These are phyloP conservation scores for Microhierax caerulescens DNA, from an alignment of 2,797 vertebrate genomes.

Conservation along the genomic window DNA sequence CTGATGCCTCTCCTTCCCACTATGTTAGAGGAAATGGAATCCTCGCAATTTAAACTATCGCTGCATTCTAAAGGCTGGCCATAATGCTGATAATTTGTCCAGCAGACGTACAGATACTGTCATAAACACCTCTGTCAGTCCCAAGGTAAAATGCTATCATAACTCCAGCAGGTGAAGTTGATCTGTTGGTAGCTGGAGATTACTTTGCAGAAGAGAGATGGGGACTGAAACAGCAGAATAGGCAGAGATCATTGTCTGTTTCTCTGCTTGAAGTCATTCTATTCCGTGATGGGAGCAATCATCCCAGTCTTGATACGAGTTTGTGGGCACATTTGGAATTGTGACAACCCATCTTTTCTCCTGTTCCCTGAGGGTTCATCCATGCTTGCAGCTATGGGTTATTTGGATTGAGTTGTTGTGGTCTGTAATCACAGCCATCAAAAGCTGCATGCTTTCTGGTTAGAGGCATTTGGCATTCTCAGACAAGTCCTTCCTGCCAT, in stretches of 20 bases:
- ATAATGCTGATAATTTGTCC: background rate
- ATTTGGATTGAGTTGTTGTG: background rate
- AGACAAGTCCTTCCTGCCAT: background rate
- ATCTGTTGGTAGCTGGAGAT: background rate
- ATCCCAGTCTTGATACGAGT: background rate
- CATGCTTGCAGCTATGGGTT: background rate
- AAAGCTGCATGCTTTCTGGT: background rate
- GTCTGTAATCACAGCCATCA: background rate
- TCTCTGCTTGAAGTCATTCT: background rate
- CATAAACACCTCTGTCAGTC: background rate
- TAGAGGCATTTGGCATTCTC: background rate
- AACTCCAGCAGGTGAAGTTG: background rate
- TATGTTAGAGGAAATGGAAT: background rate
- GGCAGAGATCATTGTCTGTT: background rate
- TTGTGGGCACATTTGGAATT: background rate
- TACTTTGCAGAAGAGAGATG: background rate
- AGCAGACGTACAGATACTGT: background rate
- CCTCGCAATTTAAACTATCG: background rate
- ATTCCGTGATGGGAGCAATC: background rate
- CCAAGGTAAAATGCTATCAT: background rate
- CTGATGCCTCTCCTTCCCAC: background rate
- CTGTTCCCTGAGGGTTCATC: background rate
- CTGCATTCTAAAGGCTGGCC: background rate
- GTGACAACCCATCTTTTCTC: background rate
- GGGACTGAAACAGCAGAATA: background rate